These are phyloP conservation scores for Leucophenga montana DNA, from an alignment of 2,888 invertebrate genomes.

Conservation along the genomic window DNA sequence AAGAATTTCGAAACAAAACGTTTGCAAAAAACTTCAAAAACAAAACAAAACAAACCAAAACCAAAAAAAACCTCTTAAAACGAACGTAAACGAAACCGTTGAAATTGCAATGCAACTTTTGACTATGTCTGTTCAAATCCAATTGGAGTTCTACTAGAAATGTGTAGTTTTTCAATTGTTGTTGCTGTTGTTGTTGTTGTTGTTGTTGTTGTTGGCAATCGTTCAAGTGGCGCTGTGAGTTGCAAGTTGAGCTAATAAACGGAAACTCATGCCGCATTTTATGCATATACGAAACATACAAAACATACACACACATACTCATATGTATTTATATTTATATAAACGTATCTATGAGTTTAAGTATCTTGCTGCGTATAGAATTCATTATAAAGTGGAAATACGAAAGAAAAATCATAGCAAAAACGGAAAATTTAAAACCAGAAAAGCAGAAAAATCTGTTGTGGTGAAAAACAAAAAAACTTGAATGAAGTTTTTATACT, in stretches of 20 bases:
- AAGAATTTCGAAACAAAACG: conserved; percentile 57
- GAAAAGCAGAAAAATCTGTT: not conserved
- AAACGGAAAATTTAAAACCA: conserved; percentile 14
- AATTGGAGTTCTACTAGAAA: conserved; percentile 22
- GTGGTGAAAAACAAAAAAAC: not conserved
- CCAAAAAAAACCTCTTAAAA: no score
- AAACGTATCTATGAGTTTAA: not conserved
- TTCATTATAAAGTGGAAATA: conserved; percentile 21
- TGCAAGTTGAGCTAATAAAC: conserved; percentile 11
- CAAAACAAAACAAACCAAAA: not conserved
- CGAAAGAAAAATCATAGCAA: conserved; percentile 26
- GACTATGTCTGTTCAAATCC: conserved; percentile 27
- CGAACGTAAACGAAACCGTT: not conserved
- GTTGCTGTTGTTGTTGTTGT: not conserved
- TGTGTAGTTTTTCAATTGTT: no score
- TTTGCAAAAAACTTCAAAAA: no score
- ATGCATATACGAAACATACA: not conserved
- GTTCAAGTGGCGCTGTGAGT: conserved; percentile 1
- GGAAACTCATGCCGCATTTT: conserved; percentile 7
- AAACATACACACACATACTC: not conserved
- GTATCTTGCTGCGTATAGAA: not conserved
- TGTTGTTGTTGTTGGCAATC: not conserved
- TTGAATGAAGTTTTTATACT: conserved; percentile 2
- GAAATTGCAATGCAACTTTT: conserved; percentile 55
- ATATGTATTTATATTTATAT: not conserved